These are phyloP conservation scores for Mesodorylaimus sp. DNA, from an alignment of 2,888 invertebrate species.

Conservation along the genomic window DNA sequence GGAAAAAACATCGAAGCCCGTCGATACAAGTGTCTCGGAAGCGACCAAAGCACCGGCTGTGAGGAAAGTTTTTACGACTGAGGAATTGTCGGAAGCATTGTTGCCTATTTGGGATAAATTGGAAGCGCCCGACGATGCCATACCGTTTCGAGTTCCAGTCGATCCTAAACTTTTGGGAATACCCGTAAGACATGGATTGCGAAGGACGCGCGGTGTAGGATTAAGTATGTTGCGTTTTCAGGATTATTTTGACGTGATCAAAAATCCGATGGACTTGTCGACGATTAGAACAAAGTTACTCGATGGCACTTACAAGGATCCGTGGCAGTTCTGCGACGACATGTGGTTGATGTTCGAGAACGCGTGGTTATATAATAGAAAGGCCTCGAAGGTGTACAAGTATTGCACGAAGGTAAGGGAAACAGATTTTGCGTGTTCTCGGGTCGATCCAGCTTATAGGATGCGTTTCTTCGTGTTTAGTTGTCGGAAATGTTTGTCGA, in stretches of 20 bases:
- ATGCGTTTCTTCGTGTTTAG: slow-evolving; percentile 44
- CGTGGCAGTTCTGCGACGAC: slow-evolving; percentile 98
- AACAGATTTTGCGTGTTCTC: too few relatives aligned
- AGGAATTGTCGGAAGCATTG: slow-evolving; percentile 70
- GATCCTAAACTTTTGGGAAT: slow-evolving; percentile 55
- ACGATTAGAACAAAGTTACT: slow-evolving; percentile 81
- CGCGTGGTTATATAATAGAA: slow-evolving; percentile 97
- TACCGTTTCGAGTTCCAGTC: slow-evolving; percentile 89
- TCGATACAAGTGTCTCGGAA: too few relatives aligned
- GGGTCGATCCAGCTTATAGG: too few relatives aligned
- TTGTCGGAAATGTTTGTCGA: slow-evolving; percentile 90
- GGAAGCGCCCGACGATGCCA: slow-evolving; percentile 76
- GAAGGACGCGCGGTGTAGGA: too few relatives aligned
- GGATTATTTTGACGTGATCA: slow-evolving; percentile 90
- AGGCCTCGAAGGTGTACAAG: slow-evolving; percentile 89
- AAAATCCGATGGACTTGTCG: slow-evolving; percentile 86
- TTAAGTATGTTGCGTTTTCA: too few relatives aligned
- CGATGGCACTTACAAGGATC: slow-evolving; percentile 79
- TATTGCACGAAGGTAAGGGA: slow-evolving; percentile 88
- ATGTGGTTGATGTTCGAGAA: slow-evolving; percentile 99
- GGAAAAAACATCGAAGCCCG: too few relatives aligned
- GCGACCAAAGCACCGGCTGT: too few relatives aligned
- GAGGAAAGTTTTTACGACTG: slow-evolving; percentile 59
- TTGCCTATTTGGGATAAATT: slow-evolving; percentile 86
- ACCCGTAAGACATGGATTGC: too few relatives aligned